Evolutionary conservation across 2,888 invertebrate genomes (phyloP).

Genomic region (Tipula helvola): DNA sequence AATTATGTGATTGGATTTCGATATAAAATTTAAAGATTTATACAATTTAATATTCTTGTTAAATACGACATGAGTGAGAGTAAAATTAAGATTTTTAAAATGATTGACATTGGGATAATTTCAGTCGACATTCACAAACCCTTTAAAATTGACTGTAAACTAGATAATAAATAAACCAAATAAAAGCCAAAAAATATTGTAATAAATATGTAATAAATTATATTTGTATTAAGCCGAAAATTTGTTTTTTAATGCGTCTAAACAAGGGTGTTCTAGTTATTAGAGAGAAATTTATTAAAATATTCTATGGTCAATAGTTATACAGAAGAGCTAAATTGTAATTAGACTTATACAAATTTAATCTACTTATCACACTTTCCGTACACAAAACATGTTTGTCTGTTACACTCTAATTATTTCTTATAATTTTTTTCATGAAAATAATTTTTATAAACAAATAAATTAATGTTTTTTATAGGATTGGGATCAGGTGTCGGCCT

Average conservation of each 20-base stretch:
- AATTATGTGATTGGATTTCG: not conserved
- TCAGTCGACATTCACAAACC: not conserved
- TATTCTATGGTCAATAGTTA: not conserved
- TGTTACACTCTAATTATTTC: conserved; percentile 13
- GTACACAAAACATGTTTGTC: not conserved
- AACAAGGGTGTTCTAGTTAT: not conserved
- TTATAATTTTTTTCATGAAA: not conserved
- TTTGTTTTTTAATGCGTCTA: not conserved
- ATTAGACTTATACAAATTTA: not conserved
- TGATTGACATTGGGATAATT: not conserved
- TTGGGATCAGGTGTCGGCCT: conserved; percentile 82
- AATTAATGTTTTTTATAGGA: conserved; percentile 36
- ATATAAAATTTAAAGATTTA: not conserved
- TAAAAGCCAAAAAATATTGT: not conserved
- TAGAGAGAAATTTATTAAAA: not conserved
- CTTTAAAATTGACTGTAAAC: not conserved
- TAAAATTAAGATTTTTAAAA: not conserved
- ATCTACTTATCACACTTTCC: not conserved
- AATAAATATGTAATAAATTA: not conserved
- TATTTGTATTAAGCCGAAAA: not conserved
- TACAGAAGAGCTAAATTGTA: not conserved
- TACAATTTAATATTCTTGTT: not conserved
- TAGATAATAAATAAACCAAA: not conserved
- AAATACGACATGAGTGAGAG: too few species aligned
- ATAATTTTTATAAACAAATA: not conserved